A percentile compares a stretch with the other conserved stretches of the same genome.
phyloP scores from a whole-genome alignment of 2,888 invertebrate genomes.

The Pollenia amentaria region DNA sequence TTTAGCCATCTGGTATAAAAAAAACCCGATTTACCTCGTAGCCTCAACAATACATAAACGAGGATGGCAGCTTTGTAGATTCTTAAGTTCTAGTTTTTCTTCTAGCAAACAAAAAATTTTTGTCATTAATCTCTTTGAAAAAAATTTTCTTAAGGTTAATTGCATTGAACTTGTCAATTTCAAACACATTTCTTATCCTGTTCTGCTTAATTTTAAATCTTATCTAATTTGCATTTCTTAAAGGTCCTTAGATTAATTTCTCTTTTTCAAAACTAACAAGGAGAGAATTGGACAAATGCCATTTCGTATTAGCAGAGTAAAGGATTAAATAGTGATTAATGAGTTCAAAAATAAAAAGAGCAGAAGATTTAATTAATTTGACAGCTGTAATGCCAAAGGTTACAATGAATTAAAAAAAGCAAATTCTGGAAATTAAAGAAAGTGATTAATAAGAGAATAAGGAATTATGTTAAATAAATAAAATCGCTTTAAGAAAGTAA shows the following conservation, averaged over 20 bases:
- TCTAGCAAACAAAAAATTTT: too few relatives aligned
- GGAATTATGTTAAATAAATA: too few relatives aligned
- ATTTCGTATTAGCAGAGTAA: neutral
- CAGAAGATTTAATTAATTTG: slow-evolving; percentile 64
- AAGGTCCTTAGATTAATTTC: slow-evolving; percentile 16
- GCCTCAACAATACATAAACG: too few relatives aligned
- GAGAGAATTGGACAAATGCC: neutral
- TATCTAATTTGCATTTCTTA: slow-evolving; percentile 31
- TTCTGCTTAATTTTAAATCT: slow-evolving; percentile 2
- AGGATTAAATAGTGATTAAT: slow-evolving; percentile 54
- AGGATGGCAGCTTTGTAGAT: too few relatives aligned
- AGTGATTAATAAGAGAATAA: neutral
- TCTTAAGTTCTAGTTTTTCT: too few relatives aligned
- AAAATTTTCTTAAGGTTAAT: neutral
- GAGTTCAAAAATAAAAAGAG: slow-evolving; percentile 41
- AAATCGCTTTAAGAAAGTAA: too few relatives aligned
- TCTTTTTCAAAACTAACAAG: neutral
- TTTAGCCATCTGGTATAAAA: too few relatives aligned
- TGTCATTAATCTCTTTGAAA: neutral
- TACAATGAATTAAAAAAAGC: neutral
- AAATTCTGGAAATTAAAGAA: slow-evolving; percentile 33
- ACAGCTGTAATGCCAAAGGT: slow-evolving; percentile 59
- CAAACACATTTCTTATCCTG: neutral
- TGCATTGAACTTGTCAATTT: slow-evolving; percentile 10
- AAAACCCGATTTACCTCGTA: too few relatives aligned